A percentile compares a stretch with the other conserved stretches of the same genome.
Conservation (phyloP, 2,888 invertebrate genomes). For the Sphinx pinastri region DNA sequence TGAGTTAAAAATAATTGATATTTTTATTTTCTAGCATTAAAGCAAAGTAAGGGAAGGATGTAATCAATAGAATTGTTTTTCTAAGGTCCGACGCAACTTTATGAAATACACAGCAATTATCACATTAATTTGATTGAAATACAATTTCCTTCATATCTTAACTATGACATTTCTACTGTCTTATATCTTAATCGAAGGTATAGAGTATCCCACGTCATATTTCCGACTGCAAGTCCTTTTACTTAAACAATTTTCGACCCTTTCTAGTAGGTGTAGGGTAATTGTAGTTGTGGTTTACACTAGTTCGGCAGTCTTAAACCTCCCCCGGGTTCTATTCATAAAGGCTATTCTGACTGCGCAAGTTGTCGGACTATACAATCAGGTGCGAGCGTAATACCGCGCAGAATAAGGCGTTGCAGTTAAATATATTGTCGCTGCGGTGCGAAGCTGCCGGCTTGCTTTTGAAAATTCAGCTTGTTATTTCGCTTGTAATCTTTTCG, state of each 20-base stretch:
- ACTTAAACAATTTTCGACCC: neutral
- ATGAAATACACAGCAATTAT: no score
- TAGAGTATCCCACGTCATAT: no score
- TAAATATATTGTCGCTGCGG: conserved; percentile 11
- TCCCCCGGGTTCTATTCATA: conserved; percentile 15
- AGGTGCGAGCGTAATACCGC: conserved; percentile 17
- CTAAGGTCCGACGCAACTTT: no score
- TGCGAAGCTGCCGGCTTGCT: conserved; percentile 4
- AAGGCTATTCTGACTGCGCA: conserved; percentile 4
- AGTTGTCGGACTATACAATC: conserved; percentile 5
- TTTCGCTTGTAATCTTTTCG: conserved; percentile 4
- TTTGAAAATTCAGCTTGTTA: conserved; percentile 17
- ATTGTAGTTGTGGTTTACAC: conserved; percentile 1
- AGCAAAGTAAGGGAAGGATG: no score
- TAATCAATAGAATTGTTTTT: no score
- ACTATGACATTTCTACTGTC: no score
- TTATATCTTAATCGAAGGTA: no score
- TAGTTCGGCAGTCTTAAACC: conserved; percentile 12
- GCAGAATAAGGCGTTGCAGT: conserved; percentile 2
- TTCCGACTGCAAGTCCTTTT: neutral
- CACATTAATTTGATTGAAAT: no score
- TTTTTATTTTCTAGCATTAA: neutral
- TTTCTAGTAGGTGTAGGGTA: neutral
- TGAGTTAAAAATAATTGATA: no score
- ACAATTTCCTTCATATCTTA: no score